Conservation (phyloP, 92 coral and sea anemone species). For the Anthopleura xanthogrammica region DNA sequence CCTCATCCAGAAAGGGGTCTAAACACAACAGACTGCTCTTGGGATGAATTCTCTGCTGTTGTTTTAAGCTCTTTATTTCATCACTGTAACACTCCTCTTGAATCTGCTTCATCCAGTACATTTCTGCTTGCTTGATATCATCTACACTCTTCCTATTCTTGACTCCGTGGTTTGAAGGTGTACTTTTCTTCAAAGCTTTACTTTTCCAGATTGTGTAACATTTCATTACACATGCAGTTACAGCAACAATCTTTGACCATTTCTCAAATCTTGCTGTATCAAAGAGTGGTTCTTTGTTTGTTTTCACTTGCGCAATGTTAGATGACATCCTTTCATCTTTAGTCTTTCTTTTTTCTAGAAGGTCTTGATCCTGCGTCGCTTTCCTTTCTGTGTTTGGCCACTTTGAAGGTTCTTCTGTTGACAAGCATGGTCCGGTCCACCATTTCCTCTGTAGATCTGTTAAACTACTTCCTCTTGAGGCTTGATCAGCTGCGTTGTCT, state of each 20-base stretch:
- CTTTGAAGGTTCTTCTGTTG: neutral
- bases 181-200: neutral
- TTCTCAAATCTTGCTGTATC: conserved; percentile 4
- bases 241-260: conserved; percentile 10
- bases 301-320: neutral
- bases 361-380: neutral
- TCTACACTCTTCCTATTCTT: neutral
- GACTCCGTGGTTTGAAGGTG: neutral
- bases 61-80: conserved; percentile 2
- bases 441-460: conserved; percentile 2
- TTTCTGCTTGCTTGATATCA: conserved; percentile 8
- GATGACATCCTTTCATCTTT: conserved; percentile 1
- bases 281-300: conserved; percentile 7
- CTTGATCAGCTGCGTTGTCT: conserved; percentile 19
- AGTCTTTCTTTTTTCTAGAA: conserved; percentile 2
- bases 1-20: neutral
- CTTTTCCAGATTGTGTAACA: neutral
- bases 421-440: conserved; percentile 10
- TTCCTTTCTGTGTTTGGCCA: neutral
- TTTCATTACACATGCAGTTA: conserved; percentile 1
- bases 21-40: conserved; percentile 15
- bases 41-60: neutral
- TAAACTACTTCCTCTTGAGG: conserved; percentile 10
- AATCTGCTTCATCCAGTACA: conserved; percentile 2
- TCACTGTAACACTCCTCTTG: conserved; percentile 12